Percentiles rank a stretch among this genome's conserved stretches.
Evolutionary conservation across 1,140 invertebrate species (phyloP).

Genomic region (Colletes latitarsis): DNA sequence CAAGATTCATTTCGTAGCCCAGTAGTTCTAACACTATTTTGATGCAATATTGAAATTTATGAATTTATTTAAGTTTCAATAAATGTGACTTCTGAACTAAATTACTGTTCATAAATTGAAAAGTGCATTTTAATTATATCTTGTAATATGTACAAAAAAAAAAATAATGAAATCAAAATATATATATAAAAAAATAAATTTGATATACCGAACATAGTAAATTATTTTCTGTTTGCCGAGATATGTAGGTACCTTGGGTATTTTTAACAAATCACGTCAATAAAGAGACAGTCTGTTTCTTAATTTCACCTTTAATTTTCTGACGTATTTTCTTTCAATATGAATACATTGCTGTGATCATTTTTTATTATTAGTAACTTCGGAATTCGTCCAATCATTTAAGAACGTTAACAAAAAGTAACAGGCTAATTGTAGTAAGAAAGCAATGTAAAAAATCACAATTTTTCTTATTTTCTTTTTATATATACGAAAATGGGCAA

Average conservation of each 20-base stretch:
- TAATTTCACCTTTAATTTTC: slow-evolving; percentile 62
- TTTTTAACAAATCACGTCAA: not conserved
- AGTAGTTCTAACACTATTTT: slow-evolving; percentile 12
- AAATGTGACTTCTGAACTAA: slow-evolving; percentile 29
- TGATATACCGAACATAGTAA: slow-evolving; percentile 25
- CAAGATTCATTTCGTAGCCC: slow-evolving; percentile 32
- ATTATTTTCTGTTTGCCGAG: too few relatives aligned
- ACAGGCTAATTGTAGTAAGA: slow-evolving; percentile 62
- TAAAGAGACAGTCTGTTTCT: slow-evolving; percentile 34
- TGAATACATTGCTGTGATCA: slow-evolving; percentile 60
- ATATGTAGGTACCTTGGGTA: not conserved
- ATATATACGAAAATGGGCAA: slow-evolving; percentile 36
- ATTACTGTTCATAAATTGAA: slow-evolving; percentile 34
- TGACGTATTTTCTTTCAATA: slow-evolving; percentile 50
- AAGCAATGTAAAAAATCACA: slow-evolving; percentile 68
- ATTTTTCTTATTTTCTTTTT: slow-evolving; percentile 28
- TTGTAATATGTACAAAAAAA: slow-evolving; percentile 39
- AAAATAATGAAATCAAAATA: slow-evolving; percentile 18
- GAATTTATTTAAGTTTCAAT: slow-evolving; percentile 2
- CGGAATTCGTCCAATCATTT: slow-evolving; percentile 45
- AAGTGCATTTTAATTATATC: slow-evolving; percentile 41
- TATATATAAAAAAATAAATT: slow-evolving; percentile 20
- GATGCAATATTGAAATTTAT: slow-evolving; percentile 2
- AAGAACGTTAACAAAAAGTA: slow-evolving; percentile 52
- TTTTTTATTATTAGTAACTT: slow-evolving; percentile 39